A percentile compares a stretch with the other conserved stretches of the same genome.
These are phyloP conservation scores for Ceuthmochares aereus DNA, from an alignment of 2,113 vertebrate genomes.

Conservation along the genomic window DNA sequence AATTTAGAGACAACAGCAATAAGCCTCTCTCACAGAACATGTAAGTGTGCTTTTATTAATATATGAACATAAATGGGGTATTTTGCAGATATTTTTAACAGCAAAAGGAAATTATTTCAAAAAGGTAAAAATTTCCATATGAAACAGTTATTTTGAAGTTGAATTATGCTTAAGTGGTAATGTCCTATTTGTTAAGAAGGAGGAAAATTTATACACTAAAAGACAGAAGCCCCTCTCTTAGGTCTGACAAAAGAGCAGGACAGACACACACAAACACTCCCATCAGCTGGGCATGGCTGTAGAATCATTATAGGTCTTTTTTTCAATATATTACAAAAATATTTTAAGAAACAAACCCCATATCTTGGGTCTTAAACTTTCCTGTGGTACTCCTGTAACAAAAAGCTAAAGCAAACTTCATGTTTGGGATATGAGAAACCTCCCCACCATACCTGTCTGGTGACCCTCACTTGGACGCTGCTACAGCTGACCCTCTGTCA, in stretches of 20 bases:
- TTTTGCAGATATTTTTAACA: neutral
- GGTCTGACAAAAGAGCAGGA: neutral
- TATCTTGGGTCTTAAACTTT: neutral
- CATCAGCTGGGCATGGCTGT: neutral
- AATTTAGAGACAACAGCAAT: neutral
- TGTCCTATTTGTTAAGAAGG: neutral
- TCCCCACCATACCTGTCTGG: fast-evolving
- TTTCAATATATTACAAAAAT: neutral
- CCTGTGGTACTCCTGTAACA: neutral
- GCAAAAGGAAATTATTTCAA: neutral
- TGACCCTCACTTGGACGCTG: neutral
- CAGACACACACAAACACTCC: neutral
- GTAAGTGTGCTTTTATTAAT: neutral
- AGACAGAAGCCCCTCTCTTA: neutral
- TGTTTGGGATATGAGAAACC: neutral
- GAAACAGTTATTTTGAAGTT: neutral
- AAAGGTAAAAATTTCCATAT: neutral
- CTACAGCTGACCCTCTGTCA: neutral
- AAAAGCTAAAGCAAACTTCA: neutral
- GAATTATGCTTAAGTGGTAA: neutral
- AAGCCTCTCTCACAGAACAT: neutral
- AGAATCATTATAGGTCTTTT: neutral
- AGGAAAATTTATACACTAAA: neutral
- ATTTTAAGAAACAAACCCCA: neutral
- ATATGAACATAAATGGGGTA: neutral